A percentile compares a stretch with the other conserved stretches of the same genome.
Conservation (phyloP, 2,888 invertebrate genomes). For the Lepas anatifera region DNA sequence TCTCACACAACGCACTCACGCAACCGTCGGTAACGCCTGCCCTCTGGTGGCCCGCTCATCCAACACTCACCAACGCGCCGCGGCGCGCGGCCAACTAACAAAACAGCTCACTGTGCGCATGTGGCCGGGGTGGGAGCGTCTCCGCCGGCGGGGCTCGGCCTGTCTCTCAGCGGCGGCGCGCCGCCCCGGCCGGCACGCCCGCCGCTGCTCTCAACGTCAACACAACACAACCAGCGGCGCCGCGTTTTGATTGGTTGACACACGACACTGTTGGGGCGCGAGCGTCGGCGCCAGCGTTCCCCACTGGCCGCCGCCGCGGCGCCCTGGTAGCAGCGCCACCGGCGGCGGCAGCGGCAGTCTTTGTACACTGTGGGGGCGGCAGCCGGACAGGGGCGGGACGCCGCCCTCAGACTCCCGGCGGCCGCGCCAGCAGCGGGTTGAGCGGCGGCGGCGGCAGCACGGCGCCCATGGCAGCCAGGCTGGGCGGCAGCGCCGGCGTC, state of each 20-base stretch:
- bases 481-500: slow-evolving; percentile 8
- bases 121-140: neutral
- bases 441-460: too few species aligned
- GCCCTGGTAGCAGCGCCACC: neutral
- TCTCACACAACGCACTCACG: too few species aligned
- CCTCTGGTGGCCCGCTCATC: too few species aligned
- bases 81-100: neutral
- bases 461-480: too few species aligned
- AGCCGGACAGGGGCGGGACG: slow-evolving; percentile 9
- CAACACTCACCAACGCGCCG: too few species aligned
- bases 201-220: neutral
- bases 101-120: neutral
- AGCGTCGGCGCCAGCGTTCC: too few species aligned
- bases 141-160: neutral
- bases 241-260: slow-evolving; percentile 8
- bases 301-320: too few species aligned
- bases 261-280: too few species aligned
- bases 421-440: too few species aligned
- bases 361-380: slow-evolving; percentile 16
- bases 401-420: too few species aligned
- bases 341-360: neutral
- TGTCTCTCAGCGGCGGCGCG: neutral
- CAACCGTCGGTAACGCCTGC: too few species aligned
- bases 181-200: neutral
- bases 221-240: neutral